phyloP scores from a whole-genome alignment of 2,797 vertebrate genomes.

The Muscicapa comitata region DNA sequence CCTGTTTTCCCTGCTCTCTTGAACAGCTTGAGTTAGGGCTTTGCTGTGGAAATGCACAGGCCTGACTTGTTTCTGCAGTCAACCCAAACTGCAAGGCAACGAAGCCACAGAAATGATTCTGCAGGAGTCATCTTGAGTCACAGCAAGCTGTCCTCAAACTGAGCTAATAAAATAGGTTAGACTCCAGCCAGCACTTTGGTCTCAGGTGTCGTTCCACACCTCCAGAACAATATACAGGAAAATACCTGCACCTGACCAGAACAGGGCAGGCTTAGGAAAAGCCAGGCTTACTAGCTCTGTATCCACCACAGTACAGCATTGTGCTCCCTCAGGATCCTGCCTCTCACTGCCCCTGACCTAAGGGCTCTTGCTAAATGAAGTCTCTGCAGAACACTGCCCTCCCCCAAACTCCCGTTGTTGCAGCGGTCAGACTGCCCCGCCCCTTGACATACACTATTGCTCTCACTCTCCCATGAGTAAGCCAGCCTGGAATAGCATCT shows the following conservation, averaged over 20 bases:
- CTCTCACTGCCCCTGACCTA: neutral
- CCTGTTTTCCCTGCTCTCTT: neutral
- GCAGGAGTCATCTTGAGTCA: neutral
- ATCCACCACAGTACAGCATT: accelerated
- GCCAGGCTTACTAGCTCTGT: neutral
- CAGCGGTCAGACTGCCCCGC: neutral
- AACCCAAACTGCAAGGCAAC: neutral
- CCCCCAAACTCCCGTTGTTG: neutral
- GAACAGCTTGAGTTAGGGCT: neutral
- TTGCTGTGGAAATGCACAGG: neutral
- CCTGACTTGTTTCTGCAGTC: neutral
- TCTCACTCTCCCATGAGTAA: neutral
- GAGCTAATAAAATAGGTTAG: neutral
- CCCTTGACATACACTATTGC: neutral
- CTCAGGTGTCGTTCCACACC: neutral
- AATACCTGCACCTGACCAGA: neutral
- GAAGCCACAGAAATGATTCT: neutral
- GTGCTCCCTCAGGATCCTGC: accelerated
- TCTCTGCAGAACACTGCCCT: neutral
- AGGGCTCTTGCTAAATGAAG: neutral
- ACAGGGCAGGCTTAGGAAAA: neutral
- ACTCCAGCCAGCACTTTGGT: neutral
- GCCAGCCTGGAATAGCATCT: neutral
- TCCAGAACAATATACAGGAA: neutral
- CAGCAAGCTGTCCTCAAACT: neutral